Base-by-base conservation (phyloP, 2,113 vertebrate species). In the Phrynosoma blainvillii region DNA sequence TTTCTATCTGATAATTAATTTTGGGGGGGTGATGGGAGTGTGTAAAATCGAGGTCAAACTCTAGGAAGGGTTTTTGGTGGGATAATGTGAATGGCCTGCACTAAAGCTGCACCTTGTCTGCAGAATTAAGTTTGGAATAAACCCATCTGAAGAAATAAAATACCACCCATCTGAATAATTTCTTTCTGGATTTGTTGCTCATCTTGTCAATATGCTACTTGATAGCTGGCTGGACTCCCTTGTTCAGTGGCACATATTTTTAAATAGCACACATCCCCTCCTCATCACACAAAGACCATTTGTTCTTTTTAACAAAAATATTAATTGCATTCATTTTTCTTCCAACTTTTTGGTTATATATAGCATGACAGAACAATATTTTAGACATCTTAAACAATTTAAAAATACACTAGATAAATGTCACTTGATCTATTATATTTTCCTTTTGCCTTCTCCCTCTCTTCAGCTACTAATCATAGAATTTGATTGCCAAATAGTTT, bases 381-480 rank as follows among this genome's bases (percentile, higher is more conserved):
- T 96, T 95, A 95, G 94, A 95, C 96, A 95, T 97, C 95, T 95
- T 94, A 96, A 96, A 96, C 92, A 93, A 94, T 95, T 96, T 95
- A 91, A 94, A 93, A 93, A 92, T 93, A 94, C 91, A 91, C 91
- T 95, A 93, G 95, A 95, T 95, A 93, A 84, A 75, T 96, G 95
- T 95, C 93, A 91, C 91, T 95, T 96, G 89, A 93, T 96, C 92
- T 95, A 92, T 94, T 95, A 93, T 91, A 93, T 92, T 95, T 96
- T 85, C 84, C 93, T 68, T 94, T 91, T 92, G 91, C 95, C 90
- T 94, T 95, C 95, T 96, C 96, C 95, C 96, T 95, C 96, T 95
- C 95, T 93, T 97, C 96, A 96, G 95, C 96, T 97, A 96, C 96
- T 97, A 96, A 97, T 97, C 96, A 96, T 97, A 96, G 96, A 96